phyloP scores from a whole-genome alignment of 35 echinoderm and acorn worm genomes.

The Amphiura filiformis region DNA sequence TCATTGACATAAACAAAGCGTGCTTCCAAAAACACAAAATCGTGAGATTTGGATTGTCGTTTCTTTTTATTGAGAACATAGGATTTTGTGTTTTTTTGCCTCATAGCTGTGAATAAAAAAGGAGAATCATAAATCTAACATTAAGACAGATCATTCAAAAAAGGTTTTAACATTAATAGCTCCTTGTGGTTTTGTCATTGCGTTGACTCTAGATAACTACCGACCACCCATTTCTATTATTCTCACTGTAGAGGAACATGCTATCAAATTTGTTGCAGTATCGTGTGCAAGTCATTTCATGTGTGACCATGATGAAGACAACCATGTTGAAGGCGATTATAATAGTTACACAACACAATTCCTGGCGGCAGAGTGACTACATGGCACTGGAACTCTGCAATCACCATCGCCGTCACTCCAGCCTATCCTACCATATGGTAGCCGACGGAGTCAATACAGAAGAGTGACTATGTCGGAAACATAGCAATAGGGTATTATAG shows the following conservation, averaged over 20 bases:
- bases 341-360: too few relatives aligned
- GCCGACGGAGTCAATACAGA: too few relatives aligned
- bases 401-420: too few relatives aligned
- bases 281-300: too few relatives aligned
- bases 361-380: too few relatives aligned
- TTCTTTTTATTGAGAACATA: constrained; percentile 56
- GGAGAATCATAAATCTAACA: background rate
- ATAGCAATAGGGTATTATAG: too few relatives aligned
- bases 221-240: background rate
- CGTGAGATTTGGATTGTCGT: constrained; percentile 41
- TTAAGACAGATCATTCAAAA: background rate
- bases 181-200: background rate
- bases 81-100: constrained; percentile 4
- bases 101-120: constrained; percentile 54
- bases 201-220: background rate
- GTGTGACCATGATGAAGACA: too few relatives aligned
- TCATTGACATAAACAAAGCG: constrained; percentile 55
- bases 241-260: background rate
- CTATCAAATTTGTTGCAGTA: too few relatives aligned
- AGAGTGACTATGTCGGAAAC: too few relatives aligned
- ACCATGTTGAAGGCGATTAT: too few relatives aligned
- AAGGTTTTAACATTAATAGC: background rate
- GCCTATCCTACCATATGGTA: too few relatives aligned
- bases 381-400: too few relatives aligned
- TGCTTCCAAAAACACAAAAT: constrained; percentile 40